Conservation (phyloP, 2,113 vertebrate genomes). For the Pomatorhinus ruficollis region DNA sequence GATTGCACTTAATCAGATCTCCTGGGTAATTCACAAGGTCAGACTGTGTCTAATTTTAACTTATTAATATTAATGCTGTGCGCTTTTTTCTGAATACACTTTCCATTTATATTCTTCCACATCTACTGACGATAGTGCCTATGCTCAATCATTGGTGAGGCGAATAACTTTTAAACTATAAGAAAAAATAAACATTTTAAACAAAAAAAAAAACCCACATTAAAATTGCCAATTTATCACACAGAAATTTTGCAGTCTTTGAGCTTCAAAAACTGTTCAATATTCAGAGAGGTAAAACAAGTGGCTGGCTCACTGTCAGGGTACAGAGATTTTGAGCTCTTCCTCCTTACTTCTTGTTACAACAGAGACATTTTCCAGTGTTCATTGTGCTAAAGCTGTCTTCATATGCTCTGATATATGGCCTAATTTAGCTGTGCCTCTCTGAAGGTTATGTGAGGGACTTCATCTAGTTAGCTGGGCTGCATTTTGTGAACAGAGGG, state of each 20-base stretch:
- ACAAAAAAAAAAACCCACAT: neutral
- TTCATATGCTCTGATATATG: neutral
- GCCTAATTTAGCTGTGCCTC: neutral
- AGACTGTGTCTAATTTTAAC: constrained; percentile 32
- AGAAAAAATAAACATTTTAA: neutral
- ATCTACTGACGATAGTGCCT: neutral
- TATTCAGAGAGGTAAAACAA: neutral
- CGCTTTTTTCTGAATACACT: neutral
- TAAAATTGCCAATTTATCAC: neutral
- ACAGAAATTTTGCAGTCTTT: neutral
- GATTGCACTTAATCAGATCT: constrained; percentile 43
- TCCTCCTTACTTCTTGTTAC: neutral
- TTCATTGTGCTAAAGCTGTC: neutral
- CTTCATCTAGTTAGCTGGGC: neutral
- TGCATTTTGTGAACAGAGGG: neutral
- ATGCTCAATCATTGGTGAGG: neutral
- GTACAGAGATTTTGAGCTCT: neutral
- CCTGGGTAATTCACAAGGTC: constrained; percentile 16
- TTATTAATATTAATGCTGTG: constrained; percentile 27
- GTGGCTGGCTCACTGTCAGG: neutral
- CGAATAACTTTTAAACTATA: neutral
- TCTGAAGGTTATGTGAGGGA: neutral
- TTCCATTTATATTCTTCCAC: neutral
- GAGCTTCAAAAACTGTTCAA: neutral
- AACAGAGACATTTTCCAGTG: neutral